Evolutionary conservation across 2,888 invertebrate genomes (phyloP), one percentile per base, ranked within the genome.

Genomic region (Bombyx huttoni): DNA sequence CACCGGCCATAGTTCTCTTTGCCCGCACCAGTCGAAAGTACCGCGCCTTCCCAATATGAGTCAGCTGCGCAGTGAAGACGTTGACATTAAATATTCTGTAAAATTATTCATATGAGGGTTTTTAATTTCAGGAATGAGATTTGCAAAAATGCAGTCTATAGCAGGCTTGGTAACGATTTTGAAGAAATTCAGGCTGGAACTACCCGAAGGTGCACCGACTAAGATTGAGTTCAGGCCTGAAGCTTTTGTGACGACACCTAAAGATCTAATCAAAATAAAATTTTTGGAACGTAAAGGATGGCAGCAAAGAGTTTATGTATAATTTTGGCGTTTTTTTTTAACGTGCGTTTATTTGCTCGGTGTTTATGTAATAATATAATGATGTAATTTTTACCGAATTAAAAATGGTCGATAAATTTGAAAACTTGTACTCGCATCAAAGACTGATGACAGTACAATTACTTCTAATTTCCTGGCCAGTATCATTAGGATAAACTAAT

Each of bases 111-210:
- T 49, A n/a, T 40, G 46, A 13, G 3, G 10, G 9, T 40, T n/a
- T 53, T 51, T 49, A 47, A 34, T 59, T 58, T 34, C 59, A 73
- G 72, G 71, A 12, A 58, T 62, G 59, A 58, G 68, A 10, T 65
- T 72, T 45, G 65, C 69, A 7, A 65, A 60, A 55, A 67, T 71
- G 66, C 66, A 67, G 52, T 60, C 67, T 51, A 14, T 67, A 33
- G 59, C 68, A 0, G 67, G 65, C 0, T 54, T 71, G 48, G 52
- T 70, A 47, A 66, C 67, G 1, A 24, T 72, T 13, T 54, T 73
- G 52, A 68, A 59, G 54, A 64, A 62, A 13, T 69, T 64, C 55
- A 54, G 51, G 9, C 49, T 72, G 34, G 57, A 58, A 24, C 50
- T 64, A n/a, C 59, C 66, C 1, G 55, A 56, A 0, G 64, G 58